Conservation (phyloP, 2,113 vertebrate genomes). For the Delphinapterus leucas region DNA sequence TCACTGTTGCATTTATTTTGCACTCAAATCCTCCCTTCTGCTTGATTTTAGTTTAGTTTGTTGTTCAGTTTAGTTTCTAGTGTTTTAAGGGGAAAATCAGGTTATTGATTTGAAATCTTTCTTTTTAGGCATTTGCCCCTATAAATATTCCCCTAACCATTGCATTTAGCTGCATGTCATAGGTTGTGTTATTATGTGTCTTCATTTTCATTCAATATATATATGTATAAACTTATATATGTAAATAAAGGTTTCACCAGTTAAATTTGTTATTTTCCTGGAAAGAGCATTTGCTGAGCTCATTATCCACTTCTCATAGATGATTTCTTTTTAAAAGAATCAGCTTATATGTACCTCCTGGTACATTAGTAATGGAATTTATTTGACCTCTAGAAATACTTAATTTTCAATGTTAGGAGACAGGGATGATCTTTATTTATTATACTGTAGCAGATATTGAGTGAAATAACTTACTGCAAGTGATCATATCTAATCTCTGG, state of each 20-base stretch:
- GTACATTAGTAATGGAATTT: background rate
- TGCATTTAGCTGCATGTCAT: background rate
- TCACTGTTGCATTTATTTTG: background rate
- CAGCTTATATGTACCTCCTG: background rate
- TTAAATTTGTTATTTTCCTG: background rate
- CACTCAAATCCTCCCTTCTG: background rate
- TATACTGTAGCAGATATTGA: background rate
- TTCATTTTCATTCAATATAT: background rate
- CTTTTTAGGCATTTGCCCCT: background rate
- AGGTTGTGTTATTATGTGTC: background rate
- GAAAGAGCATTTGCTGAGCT: background rate
- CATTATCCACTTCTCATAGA: background rate
- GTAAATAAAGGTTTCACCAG: background rate
- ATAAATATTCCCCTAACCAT: background rate
- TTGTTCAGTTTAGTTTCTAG: background rate
- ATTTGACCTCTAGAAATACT: background rate
- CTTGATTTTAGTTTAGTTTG: background rate
- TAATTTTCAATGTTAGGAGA: background rate
- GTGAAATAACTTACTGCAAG: background rate
- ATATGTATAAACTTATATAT: background rate
- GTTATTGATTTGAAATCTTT: background rate
- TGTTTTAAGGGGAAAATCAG: background rate
- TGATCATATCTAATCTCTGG: background rate
- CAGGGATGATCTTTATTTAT: background rate
- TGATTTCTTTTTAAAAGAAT: background rate